Evolutionary conservation across 2,797 vertebrate species (phyloP), one percentile per base, ranked within the genome.

Genomic region (Mormyrus proboscirostris): DNA sequence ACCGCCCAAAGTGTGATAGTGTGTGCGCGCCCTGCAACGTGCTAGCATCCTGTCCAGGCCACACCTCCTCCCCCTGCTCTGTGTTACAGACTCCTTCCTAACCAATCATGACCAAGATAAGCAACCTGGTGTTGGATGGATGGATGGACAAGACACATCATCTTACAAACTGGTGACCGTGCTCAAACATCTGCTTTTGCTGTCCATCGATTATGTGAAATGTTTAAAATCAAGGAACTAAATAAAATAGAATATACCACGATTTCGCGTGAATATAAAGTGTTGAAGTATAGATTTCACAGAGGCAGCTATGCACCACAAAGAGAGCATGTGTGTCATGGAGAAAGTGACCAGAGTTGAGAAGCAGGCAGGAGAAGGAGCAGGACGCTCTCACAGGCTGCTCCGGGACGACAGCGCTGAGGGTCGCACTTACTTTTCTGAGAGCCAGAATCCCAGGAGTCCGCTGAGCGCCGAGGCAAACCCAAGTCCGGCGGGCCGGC

Each of bases 191-290:
- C 87, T 44, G 53, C 73, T 90, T 51, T 89, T 65, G 86, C 53
- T 90, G 76, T 89, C 49, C 47, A 76, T 53, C 88, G 76, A 89
- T 79, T 59, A 76, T 53, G 22, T 87, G 82, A 47, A 57, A 25
- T 19, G 29, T 87, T 65, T 86, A 10, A 82, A 86, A 38, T 29
- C 83, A 69, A 33, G 29, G 29, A 33, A 73, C 14, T 14, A 73
- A 73, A 73, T 29, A 3, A 29, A 69, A 69, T 33, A 33, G 10
- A 57, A n/a, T n/a, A 33, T 5, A 69, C 25, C 25, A 0, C 38
- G 65, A 73, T 29, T 16, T 73, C 38, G 33, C 29, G 38, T 73
- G 29, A 73, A 33, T 33, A 73, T 73, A 33, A 73, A 73, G 65
- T 73, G 33, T 33, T 69, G 65, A 5, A 14, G 62, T 65, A 16